Percentiles rank a stretch among this genome's conserved stretches.
Evolutionary conservation across 2,113 vertebrate species (phyloP).

Genomic region (Apistogramma diplotaenia): DNA sequence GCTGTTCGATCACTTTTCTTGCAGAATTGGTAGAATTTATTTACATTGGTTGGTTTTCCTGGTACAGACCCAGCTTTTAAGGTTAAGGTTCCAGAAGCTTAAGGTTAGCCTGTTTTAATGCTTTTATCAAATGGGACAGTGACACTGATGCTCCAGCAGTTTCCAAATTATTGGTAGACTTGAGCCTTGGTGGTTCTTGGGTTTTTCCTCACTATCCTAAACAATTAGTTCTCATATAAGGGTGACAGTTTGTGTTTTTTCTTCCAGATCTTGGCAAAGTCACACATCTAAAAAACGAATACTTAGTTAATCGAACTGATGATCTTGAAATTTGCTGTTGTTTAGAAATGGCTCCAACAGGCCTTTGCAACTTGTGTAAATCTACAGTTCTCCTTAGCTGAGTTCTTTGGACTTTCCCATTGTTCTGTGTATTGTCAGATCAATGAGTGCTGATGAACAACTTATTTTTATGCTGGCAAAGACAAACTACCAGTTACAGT

Average conservation of each 20-base stretch:
- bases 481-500: background rate
- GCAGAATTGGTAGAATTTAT: background rate
- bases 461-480: no score
- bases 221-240: background rate
- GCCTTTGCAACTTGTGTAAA: no score
- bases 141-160: background rate
- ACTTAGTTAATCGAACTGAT: no score
- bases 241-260: background rate
- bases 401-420: background rate
- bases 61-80: no score
- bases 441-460: background rate
- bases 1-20: background rate
- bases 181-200: background rate
- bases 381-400: background rate
- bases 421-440: background rate
- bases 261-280: background rate
- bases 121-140: background rate
- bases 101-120: background rate
- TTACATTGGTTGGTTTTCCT: background rate
- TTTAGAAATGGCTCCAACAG: no score
- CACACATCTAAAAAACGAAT: no score
- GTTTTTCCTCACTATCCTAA: background rate
- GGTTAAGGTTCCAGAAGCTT: background rate
- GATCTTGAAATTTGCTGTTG: no score
- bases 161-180: no score